A percentile compares a stretch with the other conserved stretches of the same genome.
Evolutionary conservation across 2,113 vertebrate species (phyloP).

Genomic region (Paracanthobrama guichenoti): DNA sequence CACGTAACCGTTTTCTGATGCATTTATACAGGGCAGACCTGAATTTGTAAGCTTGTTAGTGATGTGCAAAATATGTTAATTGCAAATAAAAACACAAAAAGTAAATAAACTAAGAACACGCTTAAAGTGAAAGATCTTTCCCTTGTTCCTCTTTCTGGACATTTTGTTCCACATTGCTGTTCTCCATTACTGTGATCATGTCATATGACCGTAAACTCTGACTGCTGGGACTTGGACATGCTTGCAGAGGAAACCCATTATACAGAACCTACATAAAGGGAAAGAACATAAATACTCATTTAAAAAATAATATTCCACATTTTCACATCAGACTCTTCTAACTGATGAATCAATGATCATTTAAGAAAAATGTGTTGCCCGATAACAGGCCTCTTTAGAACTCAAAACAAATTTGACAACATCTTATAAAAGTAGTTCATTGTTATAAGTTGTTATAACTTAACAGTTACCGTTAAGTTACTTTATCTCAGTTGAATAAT

Average conservation of each 20-base stretch:
- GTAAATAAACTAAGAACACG: background rate
- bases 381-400: background rate
- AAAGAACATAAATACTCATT: background rate
- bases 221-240: background rate
- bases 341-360: background rate
- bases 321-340: background rate
- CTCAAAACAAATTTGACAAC: background rate
- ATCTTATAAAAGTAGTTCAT: background rate
- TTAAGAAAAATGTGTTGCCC: background rate
- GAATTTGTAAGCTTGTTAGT: background rate
- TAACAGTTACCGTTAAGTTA: background rate
- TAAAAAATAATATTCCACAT: background rate
- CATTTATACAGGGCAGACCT: background rate
- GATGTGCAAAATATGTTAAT: background rate
- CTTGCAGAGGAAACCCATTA: background rate
- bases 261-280: constrained; percentile 26
- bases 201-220: background rate
- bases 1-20: background rate
- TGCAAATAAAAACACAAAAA: background rate
- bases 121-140: background rate
- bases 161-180: background rate
- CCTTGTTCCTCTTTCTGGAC: background rate
- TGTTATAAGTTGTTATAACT: background rate
- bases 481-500: background rate
- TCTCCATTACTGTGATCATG: background rate